Evolutionary conservation across 2,888 invertebrate genomes (phyloP).

Genomic region (Epicampocera succincta): DNA sequence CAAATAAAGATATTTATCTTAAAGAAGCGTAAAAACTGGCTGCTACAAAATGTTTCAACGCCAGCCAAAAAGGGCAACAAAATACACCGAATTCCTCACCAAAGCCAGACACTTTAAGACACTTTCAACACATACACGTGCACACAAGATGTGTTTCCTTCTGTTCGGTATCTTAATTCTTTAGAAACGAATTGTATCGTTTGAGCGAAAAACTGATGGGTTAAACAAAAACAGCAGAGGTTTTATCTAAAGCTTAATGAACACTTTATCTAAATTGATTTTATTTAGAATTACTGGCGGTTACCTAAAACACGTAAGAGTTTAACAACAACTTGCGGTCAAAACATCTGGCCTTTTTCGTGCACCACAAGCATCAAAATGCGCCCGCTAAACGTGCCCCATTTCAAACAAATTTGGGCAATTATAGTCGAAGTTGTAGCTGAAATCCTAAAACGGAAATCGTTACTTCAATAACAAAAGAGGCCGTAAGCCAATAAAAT

Average conservation of each 20-base stretch:
- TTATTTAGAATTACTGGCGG: constrained; percentile 22
- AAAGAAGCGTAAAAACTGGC: constrained; percentile 43
- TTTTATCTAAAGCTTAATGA: constrained; percentile 42
- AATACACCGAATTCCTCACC: constrained; percentile 14
- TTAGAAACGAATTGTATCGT: not conserved
- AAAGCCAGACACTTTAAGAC: constrained; percentile 33
- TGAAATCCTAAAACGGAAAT: no score
- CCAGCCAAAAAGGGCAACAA: constrained; percentile 3
- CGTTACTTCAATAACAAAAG: no score
- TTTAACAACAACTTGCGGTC: not conserved
- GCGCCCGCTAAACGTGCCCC: no score
- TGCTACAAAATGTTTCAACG: constrained; percentile 47
- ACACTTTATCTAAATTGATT: constrained; percentile 41
- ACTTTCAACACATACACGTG: no score
- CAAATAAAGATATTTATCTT: constrained; percentile 58
- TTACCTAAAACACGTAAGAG: not conserved
- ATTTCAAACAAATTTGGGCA: no score
- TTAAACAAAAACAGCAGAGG: not conserved
- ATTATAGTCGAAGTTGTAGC: no score
- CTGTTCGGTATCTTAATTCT: not conserved
- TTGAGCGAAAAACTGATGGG: not conserved
- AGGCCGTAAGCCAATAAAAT: no score
- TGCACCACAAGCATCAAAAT: no score
- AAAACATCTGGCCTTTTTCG: no score
- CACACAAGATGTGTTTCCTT: not conserved